These are phyloP conservation scores for Aldrovandia affinis DNA, from an alignment of 2,797 vertebrate species.

Conservation along the genomic window DNA sequence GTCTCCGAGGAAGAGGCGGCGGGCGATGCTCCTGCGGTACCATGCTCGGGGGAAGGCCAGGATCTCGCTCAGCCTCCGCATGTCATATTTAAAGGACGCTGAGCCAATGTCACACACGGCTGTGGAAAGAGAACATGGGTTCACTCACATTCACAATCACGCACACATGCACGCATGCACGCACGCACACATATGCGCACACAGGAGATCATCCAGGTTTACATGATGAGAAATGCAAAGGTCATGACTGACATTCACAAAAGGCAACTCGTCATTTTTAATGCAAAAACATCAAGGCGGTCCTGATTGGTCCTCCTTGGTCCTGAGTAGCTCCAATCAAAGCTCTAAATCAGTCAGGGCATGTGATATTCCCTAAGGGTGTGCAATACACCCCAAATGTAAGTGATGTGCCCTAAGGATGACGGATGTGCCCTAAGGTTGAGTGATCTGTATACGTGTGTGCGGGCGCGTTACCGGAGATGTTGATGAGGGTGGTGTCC, in stretches of 20 bases:
- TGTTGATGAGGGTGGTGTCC: slow-evolving; percentile 97
- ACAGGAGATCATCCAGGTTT: too few relatives aligned
- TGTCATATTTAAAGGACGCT: slow-evolving; percentile 98
- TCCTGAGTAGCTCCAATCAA: too few relatives aligned
- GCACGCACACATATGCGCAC: not conserved
- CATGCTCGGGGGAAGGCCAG: slow-evolving; percentile 96
- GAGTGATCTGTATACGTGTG: not conserved
- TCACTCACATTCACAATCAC: not conserved
- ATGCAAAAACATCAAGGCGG: too few relatives aligned
- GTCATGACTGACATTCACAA: too few relatives aligned
- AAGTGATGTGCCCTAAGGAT: not conserved
- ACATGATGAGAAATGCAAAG: too few relatives aligned
- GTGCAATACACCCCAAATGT: too few relatives aligned
- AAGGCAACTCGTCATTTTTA: too few relatives aligned
- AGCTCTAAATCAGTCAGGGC: too few relatives aligned
- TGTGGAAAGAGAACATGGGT: slow-evolving; percentile 54
- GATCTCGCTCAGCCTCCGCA: slow-evolving; percentile 97
- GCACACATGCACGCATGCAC: not conserved
- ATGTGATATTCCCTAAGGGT: not conserved
- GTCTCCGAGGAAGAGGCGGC: slow-evolving; percentile 94
- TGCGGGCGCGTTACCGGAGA: slow-evolving; percentile 87
- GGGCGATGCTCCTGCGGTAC: slow-evolving; percentile 96
- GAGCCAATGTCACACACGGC: slow-evolving; percentile 98
- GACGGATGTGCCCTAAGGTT: not conserved
- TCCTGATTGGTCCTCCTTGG: too few relatives aligned